Percentiles rank a stretch among this genome's conserved stretches.
phyloP scores from a whole-genome alignment of 2,797 vertebrate species.

The Eulemur albifrons region DNA sequence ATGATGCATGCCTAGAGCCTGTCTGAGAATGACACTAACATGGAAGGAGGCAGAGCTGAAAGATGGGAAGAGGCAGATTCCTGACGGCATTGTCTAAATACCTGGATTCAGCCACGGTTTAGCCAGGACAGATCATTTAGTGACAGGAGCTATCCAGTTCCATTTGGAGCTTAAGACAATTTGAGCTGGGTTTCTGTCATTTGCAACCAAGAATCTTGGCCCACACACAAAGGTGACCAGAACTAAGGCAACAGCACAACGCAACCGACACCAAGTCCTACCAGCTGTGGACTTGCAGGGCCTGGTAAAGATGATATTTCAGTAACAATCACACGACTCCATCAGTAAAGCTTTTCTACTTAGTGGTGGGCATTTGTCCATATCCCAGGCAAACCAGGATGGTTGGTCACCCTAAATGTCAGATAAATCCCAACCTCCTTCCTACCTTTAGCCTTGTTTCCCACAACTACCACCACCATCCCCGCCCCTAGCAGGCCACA shows the following conservation, averaged over 20 bases:
- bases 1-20: neutral
- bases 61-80: neutral
- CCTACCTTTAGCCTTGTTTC: neutral
- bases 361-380: neutral
- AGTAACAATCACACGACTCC: neutral
- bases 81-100: neutral
- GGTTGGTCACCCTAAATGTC: neutral
- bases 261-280: neutral
- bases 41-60: neutral
- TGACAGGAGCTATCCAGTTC: neutral
- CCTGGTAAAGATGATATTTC: neutral
- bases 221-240: neutral
- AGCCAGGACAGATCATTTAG: neutral
- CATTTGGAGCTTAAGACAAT: neutral
- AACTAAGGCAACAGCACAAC: neutral
- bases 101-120: neutral
- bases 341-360: neutral
- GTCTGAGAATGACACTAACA: neutral
- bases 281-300: neutral
- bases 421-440: neutral
- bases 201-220: neutral
- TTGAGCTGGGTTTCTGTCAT: neutral
- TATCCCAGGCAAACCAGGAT: accelerated
- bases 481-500: neutral
- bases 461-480: neutral